Base-by-base conservation (phyloP, 2,888 invertebrate genomes). In the Notodonta ziczac region DNA sequence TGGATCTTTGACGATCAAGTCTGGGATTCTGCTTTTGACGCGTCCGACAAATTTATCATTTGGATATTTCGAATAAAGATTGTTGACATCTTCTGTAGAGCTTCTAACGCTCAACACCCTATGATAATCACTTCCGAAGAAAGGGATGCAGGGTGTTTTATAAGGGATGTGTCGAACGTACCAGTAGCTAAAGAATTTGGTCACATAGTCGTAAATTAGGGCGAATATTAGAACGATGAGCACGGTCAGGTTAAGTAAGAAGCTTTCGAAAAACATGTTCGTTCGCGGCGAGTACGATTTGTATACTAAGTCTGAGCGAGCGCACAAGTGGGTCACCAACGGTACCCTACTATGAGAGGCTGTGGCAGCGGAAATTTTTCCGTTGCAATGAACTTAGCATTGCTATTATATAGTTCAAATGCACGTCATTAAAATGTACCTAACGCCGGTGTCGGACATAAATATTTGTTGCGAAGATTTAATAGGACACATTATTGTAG, bases 261-360 rank as follows among this genome's bases (percentile, higher is more conserved):
- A 86, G 83, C 91, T 93, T 87, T 93, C 93, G 78, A 93, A 93
- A 73, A 93, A 89, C 93, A 93, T 93, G 69, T 90, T 84, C 86
- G 84, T 74, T 61, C 86, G 74, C 79, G 72, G 66, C 83, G 80
- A 73, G 79, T 80, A 72, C 80, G 76, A 70, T 78, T 76, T 77
- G 73, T 77, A 74, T 71, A 92, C 92, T 91, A 77, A 70, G 58
- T 24, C 73, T 71, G 70, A 70, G 72, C 70, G 61, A 61, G 12
- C 50, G 59, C 59, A 56, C 62, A 80, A 76, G 79, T 90, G 75
- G 93, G 93, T 88, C 91, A 85, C 76, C 90, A 92, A 91, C 93
- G 93, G 92, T 84, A 70, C 75, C 73, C 70, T 78, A 62, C 63
- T 62, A 62, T 60, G 59, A 61, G 74, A 74, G 56, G 59, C 62